These are phyloP conservation scores for Drosophila nebulosa DNA, from an alignment of 1,140 invertebrate species.

Conservation along the genomic window DNA sequence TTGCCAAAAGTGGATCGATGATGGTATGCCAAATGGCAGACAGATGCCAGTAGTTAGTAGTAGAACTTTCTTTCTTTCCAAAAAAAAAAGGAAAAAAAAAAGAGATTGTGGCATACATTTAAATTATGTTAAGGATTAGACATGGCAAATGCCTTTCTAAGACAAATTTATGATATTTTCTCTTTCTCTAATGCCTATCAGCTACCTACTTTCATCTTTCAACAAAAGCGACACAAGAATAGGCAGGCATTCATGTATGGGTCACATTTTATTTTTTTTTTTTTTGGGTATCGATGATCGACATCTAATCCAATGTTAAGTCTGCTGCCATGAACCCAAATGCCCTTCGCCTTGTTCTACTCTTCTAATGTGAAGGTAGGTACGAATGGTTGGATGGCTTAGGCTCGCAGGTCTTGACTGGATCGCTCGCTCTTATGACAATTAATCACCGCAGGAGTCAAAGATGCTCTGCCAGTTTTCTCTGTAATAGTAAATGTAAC, in stretches of 20 bases:
- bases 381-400: no score
- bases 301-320: slow-evolving; percentile 73
- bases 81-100: no score
- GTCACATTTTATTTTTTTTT: no score
- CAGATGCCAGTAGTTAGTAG: slow-evolving; percentile 26
- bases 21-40: slow-evolving; percentile 45
- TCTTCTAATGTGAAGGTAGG: no score
- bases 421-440: slow-evolving; percentile 46
- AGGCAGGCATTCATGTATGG: slow-evolving; percentile 14
- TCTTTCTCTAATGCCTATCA: slow-evolving; percentile 11
- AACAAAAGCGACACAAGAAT: slow-evolving; percentile 23
- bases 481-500: slow-evolving; percentile 9
- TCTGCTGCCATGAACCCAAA: slow-evolving; percentile 38
- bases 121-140: background rate
- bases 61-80: background rate
- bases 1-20: slow-evolving; percentile 51
- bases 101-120: background rate
- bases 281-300: slow-evolving; percentile 48
- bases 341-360: slow-evolving; percentile 4
- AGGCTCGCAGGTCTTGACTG: background rate
- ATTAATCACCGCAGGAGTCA: slow-evolving; percentile 78
- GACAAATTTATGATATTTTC: slow-evolving; percentile 57
- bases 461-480: slow-evolving; percentile 51
- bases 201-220: slow-evolving; percentile 52
- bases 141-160: slow-evolving; percentile 24